A percentile compares a stretch with the other conserved stretches of the same genome.
Evolutionary conservation across 2,888 invertebrate genomes (phyloP).

Genomic region (Stenodera caucasica): DNA sequence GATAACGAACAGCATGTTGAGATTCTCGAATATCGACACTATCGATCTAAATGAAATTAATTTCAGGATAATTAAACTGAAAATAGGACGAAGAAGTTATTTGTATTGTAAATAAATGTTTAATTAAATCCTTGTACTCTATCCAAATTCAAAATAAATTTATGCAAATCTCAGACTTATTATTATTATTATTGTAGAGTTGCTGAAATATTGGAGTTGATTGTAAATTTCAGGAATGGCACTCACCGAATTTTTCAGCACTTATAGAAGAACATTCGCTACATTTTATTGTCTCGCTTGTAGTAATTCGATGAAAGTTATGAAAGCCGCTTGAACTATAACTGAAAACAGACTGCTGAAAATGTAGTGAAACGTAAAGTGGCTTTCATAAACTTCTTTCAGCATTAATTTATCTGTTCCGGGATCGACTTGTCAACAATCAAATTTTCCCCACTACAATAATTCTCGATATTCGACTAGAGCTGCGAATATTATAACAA

Average conservation of each 20-base stretch:
- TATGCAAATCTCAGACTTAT: too few species aligned
- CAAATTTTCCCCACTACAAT: too few species aligned
- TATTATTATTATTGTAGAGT: too few species aligned
- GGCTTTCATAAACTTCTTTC: constrained; percentile 22
- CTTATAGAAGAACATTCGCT: background rate
- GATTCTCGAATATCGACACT: constrained; percentile 14
- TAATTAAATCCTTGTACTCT: background rate
- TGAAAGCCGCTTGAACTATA: constrained; percentile 25
- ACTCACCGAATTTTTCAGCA: background rate
- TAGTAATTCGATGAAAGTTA: constrained; percentile 25
- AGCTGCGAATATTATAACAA: too few species aligned
- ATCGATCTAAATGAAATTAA: constrained; percentile 14
- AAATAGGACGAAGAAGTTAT: constrained; percentile 13
- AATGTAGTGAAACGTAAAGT: constrained; percentile 27
- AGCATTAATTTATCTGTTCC: too few species aligned
- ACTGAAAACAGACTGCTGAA: constrained; percentile 29
- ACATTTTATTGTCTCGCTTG: background rate
- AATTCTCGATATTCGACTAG: too few species aligned
- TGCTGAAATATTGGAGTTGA: too few species aligned
- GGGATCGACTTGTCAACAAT: too few species aligned
- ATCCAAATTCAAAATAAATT: background rate
- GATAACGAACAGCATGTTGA: constrained; percentile 58
- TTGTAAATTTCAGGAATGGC: background rate
- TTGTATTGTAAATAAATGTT: constrained; percentile 14
- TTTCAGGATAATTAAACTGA: constrained; percentile 16